Evolutionary conservation across 2,888 invertebrate genomes (phyloP), one percentile per base, ranked within the genome.

Genomic region (Cataglyphis rosenhaueri): DNA sequence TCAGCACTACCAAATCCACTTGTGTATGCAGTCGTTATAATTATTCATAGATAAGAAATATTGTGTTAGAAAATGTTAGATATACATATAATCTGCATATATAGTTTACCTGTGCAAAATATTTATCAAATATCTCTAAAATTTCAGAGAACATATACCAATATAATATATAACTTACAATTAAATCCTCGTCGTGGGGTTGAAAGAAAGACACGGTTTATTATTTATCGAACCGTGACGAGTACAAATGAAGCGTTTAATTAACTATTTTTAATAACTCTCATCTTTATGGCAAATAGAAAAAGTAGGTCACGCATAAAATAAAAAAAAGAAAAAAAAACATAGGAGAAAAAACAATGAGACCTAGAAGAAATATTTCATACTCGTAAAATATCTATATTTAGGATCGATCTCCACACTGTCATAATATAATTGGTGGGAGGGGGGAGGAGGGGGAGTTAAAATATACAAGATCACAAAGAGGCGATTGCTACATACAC

Each of bases 1-100:
- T 59, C 32, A 78, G 76, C 68, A 78, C 68, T 10, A 57, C 52
- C 52, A 68, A 59, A 59, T 21, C 35, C 18, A 79, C 44, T 78
- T 79, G 59, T 59, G 44, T 32, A 52, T 76, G 38, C 15, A n/a
- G 41, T 15, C 21, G 35, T 59, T 65, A 29, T 41, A 32, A 12
- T 64, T 55, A 66, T 15, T 12, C n/a, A n/a, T 6, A 66, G 66
- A 21, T n/a, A 25, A 15, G 29, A 10, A 55, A 76, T 41, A 55
- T 35, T 35, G 12, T 25, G 3, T 21, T 44, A 48, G 6, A 10
- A 18, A 59, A 68, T 48, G 29, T 21, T 9, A 61, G 18, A 78
- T 57, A 44, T 21, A 38, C 15, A 59, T 52, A 55, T 64, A 35
- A 25, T 38, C 18, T 52, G 35, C 25, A 61, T 10, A 65, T 10